phyloP scores from a whole-genome alignment of 2,113 vertebrate species.

The rabbit (Oryctolagus cuniculus) region DNA sequence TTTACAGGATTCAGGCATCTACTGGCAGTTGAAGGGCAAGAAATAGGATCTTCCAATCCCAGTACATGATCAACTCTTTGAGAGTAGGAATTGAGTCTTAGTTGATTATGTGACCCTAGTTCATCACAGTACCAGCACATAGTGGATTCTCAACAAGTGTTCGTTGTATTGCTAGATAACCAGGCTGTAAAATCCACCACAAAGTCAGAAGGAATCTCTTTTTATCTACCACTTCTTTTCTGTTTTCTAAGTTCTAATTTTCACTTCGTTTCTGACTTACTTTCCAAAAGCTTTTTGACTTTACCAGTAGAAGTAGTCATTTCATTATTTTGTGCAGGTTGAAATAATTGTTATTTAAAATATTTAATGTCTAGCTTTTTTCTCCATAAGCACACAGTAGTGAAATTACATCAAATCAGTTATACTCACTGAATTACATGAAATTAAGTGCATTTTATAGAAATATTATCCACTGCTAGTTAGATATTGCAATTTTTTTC shows the following conservation, averaged over 20 bases:
- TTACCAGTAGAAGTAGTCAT: background rate
- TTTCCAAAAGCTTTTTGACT: slow-evolving; percentile 3
- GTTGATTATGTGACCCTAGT: background rate
- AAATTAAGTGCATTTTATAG: slow-evolving; percentile 48
- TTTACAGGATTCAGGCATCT: background rate
- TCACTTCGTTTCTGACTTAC: background rate
- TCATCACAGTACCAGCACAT: no score
- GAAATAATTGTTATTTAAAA: slow-evolving; percentile 43
- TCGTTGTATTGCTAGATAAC: background rate
- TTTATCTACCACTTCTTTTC: background rate
- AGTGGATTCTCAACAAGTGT: background rate
- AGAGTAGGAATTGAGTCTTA: background rate
- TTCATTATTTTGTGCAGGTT: slow-evolving; percentile 19
- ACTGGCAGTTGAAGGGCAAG: background rate
- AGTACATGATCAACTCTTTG: background rate
- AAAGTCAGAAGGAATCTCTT: background rate
- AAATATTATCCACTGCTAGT: background rate
- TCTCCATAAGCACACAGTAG: background rate
- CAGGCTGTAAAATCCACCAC: no score
- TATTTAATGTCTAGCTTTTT: slow-evolving; percentile 16
- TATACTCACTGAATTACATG: background rate
- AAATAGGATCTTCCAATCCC: no score
- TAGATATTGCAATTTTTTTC: slow-evolving; percentile 55
- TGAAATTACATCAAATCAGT: slow-evolving; percentile 15
- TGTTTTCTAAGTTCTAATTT: background rate